Base-by-base conservation (phyloP, 1,140 invertebrate genomes). In the Bombus balteatus region DNA sequence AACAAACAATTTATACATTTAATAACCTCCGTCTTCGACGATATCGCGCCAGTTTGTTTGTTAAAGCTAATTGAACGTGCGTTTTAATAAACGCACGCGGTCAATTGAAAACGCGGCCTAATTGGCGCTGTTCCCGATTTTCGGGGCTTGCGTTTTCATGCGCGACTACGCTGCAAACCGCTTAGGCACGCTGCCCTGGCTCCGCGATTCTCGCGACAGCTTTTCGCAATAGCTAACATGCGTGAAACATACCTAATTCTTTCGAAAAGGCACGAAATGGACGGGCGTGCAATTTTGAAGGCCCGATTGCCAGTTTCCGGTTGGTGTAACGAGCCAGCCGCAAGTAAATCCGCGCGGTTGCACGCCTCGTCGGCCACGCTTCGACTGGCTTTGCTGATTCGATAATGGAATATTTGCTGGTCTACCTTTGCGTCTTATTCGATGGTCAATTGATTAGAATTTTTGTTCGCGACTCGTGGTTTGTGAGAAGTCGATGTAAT, bases 1-100 rank as follows among this genome's bases (percentile, higher is more conserved):
- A 41, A 71, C 47, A 70, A 83, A 79, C 82, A 34, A 34, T 84
- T 79, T 79, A 41, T 59, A 84, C 66, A 28, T 68, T 79, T 79
- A 79, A 84, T 71, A 59, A 84, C 59, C 47, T 59, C n/a, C 47
- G 39, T 84, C 82, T 78, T 78, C 65, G 72, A 59, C 39, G 41
- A 57, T 71, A 43, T 10, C 57, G 41, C 57, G 25, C 39, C 18
- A n/a, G 25, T 68, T 66, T 76, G 62, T 68, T 68, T 13, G 15
- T 28, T 32, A 25, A n/a, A 37, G 8, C 75, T 70, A 84, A 84
- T 84, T 84, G 53, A 71, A 84, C 53, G n/a, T 13, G 15, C 34
- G 3, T 68, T 79, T 78, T 79, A 79, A 71, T 79, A 82, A 75
- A 83, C 47, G 62, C 43, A 62, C 18, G 25, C 43, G 37, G 34